These are phyloP conservation scores for Icerya purchasi DNA, from an alignment of 2,888 invertebrate genomes.

Conservation along the genomic window DNA sequence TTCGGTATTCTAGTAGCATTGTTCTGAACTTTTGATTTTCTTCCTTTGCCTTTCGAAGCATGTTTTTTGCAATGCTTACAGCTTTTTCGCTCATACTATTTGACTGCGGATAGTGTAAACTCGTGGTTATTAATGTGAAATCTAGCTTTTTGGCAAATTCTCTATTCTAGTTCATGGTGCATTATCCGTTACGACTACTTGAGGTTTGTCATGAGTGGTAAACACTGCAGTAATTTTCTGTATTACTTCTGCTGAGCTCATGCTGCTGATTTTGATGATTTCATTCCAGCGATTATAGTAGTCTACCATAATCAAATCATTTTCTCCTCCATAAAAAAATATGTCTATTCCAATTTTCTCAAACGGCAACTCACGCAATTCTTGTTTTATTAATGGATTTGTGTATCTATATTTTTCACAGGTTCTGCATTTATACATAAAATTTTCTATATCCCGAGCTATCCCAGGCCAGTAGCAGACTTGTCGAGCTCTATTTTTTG, in stretches of 20 bases:
- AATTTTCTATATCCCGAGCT: background rate
- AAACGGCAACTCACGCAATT: background rate
- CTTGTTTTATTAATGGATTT: background rate
- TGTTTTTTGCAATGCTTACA: no score
- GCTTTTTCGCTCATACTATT: constrained; percentile 5
- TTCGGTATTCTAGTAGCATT: no score
- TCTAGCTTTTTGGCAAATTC: constrained; percentile 8
- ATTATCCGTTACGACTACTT: constrained; percentile 6
- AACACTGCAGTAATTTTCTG: no score
- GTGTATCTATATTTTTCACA: background rate
- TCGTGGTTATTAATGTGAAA: constrained; percentile 8
- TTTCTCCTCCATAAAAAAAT: background rate
- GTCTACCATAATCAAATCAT: background rate
- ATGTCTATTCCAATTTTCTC: background rate
- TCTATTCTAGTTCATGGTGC: constrained; percentile 2
- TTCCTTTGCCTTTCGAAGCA: no score
- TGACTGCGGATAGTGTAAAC: constrained; percentile 4
- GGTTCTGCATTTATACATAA: background rate
- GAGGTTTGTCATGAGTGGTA: constrained; percentile 6
- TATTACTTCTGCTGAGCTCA: no score
- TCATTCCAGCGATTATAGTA: background rate
- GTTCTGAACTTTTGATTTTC: no score
- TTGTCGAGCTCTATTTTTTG: no score
- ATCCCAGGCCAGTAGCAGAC: no score
- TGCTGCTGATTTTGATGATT: no score